Conservation (phyloP, 2,797 vertebrate species). For the Falco rusticolus region DNA sequence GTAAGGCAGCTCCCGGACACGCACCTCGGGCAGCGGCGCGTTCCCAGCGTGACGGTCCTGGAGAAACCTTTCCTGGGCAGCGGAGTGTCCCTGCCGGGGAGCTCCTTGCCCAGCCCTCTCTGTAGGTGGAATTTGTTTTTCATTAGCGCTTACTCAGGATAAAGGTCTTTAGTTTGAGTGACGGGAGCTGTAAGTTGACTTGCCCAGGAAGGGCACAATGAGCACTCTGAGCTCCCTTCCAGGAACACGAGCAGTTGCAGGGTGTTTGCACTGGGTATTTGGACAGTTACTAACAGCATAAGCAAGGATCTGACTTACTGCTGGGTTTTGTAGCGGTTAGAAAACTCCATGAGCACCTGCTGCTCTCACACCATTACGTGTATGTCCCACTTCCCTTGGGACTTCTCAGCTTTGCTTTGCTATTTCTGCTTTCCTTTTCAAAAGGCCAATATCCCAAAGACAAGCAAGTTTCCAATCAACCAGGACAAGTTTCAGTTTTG, state of each 20-base stretch:
- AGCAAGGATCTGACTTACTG: background rate
- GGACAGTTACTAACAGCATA: background rate
- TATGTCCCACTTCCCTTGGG: background rate
- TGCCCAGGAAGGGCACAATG: fast-evolving
- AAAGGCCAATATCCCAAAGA: background rate
- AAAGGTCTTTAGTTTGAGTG: background rate
- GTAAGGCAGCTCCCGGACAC: background rate
- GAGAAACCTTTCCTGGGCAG: background rate
- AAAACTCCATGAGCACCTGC: background rate
- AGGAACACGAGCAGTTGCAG: fast-evolving
- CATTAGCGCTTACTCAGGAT: background rate
- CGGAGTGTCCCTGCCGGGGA: background rate
- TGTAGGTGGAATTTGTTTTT: background rate
- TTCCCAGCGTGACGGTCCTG: fast-evolving
- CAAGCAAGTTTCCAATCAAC: fast-evolving
- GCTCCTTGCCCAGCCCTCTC: background rate
- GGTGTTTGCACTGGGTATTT: background rate
- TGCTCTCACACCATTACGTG: fast-evolving
- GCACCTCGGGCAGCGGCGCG: fast-evolving
- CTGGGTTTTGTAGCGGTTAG: background rate
- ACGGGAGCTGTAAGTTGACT: background rate
- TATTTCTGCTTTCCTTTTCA: background rate
- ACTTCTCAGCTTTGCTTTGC: background rate
- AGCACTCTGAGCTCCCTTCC: background rate
- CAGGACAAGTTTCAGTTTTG: background rate